Conservation (phyloP, 2,113 vertebrate species). For the Eupsittula cactorum region DNA sequence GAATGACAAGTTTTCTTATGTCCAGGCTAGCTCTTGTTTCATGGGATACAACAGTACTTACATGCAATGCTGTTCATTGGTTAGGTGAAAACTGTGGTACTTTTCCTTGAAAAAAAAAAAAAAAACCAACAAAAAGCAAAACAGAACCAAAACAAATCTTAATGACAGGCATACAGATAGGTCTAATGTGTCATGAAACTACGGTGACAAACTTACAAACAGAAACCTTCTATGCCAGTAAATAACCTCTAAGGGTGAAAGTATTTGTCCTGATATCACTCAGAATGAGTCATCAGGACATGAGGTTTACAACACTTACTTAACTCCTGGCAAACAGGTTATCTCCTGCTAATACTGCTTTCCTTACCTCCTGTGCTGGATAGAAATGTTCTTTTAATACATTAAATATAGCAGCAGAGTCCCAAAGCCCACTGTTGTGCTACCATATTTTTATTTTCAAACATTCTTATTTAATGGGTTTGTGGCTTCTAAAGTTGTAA, state of each 20-base stretch:
- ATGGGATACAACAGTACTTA: neutral
- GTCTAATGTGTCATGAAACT: neutral
- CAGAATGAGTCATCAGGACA: slow-evolving; percentile 45
- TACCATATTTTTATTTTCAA: slow-evolving; percentile 28
- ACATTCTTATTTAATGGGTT: neutral
- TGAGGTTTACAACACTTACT: neutral
- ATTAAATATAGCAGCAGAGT: neutral
- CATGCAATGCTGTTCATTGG: neutral
- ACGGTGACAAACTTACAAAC: neutral
- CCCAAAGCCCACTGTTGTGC: neutral
- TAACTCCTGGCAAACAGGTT: slow-evolving; percentile 36
- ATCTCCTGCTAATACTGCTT: slow-evolving; percentile 25
- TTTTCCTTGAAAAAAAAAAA: neutral
- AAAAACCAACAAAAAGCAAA: neutral
- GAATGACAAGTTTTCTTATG: neutral
- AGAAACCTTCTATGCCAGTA: neutral
- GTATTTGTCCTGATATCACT: slow-evolving; percentile 43
- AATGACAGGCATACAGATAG: neutral
- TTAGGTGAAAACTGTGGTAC: neutral
- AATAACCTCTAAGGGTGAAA: slow-evolving; percentile 48
- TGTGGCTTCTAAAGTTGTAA: neutral
- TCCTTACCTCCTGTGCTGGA: slow-evolving; percentile 13
- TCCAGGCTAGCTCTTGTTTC: neutral
- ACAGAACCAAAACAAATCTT: neutral
- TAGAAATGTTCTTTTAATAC: slow-evolving; percentile 35